Percentiles rank a stretch among this genome's conserved stretches.
Conservation (phyloP, 2,797 vertebrate species). For the Acipenser ruthenus region DNA sequence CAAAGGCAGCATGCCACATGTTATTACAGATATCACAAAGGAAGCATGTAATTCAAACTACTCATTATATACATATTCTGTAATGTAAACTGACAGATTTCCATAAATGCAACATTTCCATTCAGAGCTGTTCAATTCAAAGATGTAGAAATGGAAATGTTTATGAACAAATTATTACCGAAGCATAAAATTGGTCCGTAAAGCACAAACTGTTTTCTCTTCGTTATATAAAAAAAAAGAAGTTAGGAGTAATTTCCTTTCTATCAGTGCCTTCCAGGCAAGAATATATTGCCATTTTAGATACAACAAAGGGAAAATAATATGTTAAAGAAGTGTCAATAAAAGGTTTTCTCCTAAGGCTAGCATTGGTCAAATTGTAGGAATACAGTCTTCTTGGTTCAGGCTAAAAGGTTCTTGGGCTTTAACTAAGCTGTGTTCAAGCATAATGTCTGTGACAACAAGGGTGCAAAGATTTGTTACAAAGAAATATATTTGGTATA, state of each 20-base stretch:
- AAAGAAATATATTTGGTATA: neutral
- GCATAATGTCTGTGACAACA: neutral
- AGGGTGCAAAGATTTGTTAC: too few species aligned
- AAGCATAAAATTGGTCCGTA: neutral
- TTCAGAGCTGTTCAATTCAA: neutral
- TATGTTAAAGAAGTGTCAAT: conserved; percentile 23
- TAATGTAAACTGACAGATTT: too few species aligned
- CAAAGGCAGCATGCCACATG: too few species aligned
- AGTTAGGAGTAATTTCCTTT: neutral
- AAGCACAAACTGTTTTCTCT: conserved; percentile 9
- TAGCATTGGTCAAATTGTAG: conserved; percentile 8
- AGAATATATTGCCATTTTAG: neutral
- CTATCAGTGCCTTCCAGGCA: neutral
- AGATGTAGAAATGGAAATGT: neutral
- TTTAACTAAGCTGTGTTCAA: neutral
- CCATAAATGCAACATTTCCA: too few species aligned
- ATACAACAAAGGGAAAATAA: conserved; percentile 18
- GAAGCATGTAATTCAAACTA: too few species aligned
- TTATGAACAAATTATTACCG: neutral
- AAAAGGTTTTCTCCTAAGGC: conserved; percentile 16
- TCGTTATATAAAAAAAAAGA: neutral
- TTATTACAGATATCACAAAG: too few species aligned
- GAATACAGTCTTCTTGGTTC: neutral
- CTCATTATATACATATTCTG: too few species aligned
- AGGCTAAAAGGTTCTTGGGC: neutral